These are phyloP conservation scores for Triplophysa dalaica DNA, from an alignment of 2,113 vertebrate species.

Conservation along the genomic window DNA sequence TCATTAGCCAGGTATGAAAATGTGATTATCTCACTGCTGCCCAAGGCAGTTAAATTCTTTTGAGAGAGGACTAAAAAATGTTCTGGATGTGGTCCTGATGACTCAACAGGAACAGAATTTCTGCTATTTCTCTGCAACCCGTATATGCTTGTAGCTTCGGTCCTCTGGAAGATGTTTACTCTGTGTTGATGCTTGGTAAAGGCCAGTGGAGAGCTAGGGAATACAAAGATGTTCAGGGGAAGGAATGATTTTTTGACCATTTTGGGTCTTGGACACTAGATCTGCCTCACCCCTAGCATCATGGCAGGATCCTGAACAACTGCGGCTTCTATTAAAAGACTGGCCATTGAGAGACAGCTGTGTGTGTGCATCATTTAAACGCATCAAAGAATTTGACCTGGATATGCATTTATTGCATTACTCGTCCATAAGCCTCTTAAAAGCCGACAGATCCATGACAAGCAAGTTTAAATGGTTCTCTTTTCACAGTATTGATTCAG, in stretches of 20 bases:
- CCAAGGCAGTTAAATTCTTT: not conserved
- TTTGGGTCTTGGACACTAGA: constrained; percentile 34
- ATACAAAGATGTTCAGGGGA: constrained; percentile 4
- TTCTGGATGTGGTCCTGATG: not conserved
- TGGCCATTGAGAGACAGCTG: constrained; percentile 38
- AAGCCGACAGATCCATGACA: not conserved
- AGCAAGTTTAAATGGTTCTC: not conserved
- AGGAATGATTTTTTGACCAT: constrained; percentile 26
- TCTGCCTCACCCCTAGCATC: constrained; percentile 27
- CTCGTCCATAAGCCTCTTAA: not conserved
- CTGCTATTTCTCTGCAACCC: not conserved
- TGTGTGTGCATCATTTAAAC: constrained; percentile 35
- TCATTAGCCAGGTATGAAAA: not conserved
- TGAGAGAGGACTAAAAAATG: not conserved
- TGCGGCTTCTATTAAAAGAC: constrained; percentile 56
- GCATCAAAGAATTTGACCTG: constrained; percentile 38
- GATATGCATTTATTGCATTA: constrained; percentile 31
- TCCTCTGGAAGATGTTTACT: not conserved
- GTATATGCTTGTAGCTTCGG: not conserved
- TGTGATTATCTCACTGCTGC: not conserved
- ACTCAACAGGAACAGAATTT: constrained; percentile 13
- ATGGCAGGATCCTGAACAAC: constrained; percentile 38
- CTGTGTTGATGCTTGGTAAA: constrained; percentile 3
- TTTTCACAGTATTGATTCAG: constrained; percentile 7
- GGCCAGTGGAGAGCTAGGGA: constrained; percentile 2